phyloP scores from a whole-genome alignment of 1,140 invertebrate species.

The Drosophila serrata region DNA sequence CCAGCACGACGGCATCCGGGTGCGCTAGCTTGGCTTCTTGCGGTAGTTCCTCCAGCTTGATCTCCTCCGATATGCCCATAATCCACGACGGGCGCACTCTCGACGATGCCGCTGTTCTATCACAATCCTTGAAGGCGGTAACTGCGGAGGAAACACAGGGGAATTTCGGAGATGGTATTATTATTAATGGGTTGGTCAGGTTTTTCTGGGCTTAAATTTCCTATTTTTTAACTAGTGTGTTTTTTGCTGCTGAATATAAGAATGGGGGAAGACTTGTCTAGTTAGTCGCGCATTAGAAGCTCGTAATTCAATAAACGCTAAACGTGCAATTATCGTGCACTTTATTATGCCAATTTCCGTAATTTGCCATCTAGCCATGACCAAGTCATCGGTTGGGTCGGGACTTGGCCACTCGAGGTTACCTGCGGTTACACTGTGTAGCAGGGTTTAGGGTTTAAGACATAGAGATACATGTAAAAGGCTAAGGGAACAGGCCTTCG shows the following conservation, averaged over 20 bases:
- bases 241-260: background rate
- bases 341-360: constrained; percentile 83
- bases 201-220: background rate
- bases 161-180: background rate
- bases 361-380: constrained; percentile 77
- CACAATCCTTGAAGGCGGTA: constrained; percentile 14
- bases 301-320: constrained; percentile 83
- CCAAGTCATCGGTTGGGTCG: constrained; percentile 42
- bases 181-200: background rate
- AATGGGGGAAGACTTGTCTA: constrained; percentile 10
- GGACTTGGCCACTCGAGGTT: constrained; percentile 56
- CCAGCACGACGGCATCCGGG: constrained; percentile 74
- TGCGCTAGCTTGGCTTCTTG: constrained; percentile 86
- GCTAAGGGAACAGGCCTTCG: too few relatives aligned
- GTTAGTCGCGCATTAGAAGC: constrained; percentile 78
- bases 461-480: background rate
- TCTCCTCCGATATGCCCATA: constrained; percentile 88
- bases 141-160: background rate
- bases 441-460: background rate
- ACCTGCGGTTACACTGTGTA: constrained; percentile 64
- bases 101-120: constrained; percentile 6
- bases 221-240: background rate
- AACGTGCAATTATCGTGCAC: constrained; percentile 83
- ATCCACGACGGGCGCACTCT: constrained; percentile 68
- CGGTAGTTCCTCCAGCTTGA: constrained; percentile 87